These are phyloP conservation scores for Zele albiditarsus DNA, from an alignment of 2,888 invertebrate species.

Conservation along the genomic window DNA sequence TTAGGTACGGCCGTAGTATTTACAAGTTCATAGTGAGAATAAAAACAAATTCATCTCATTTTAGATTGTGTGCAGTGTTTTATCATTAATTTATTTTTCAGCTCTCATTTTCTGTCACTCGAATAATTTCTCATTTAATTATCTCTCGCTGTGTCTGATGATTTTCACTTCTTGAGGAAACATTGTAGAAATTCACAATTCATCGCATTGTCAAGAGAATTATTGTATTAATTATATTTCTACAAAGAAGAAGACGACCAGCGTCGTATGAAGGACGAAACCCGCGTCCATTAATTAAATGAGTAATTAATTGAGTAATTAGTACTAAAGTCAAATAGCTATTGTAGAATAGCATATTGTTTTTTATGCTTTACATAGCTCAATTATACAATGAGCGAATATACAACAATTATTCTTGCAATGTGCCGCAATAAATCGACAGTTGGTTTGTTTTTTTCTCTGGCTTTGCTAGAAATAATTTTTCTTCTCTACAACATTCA, in stretches of 20 bases:
- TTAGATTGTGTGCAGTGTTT: neutral
- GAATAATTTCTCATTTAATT: too few relatives aligned
- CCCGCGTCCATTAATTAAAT: constrained; percentile 54
- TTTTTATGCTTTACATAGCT: neutral
- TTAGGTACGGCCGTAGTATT: constrained; percentile 7
- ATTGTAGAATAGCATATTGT: neutral
- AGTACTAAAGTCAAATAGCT: neutral
- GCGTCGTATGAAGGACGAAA: constrained; percentile 57
- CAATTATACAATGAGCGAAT: neutral
- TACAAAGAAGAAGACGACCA: constrained; percentile 55
- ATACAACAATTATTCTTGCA: neutral
- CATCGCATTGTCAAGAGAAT: constrained; percentile 24
- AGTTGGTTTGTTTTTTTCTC: neutral
- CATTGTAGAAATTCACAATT: neutral
- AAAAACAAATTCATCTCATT: neutral
- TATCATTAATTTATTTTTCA: neutral
- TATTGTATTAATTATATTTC: neutral
- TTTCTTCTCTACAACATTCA: neutral
- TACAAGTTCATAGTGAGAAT: constrained; percentile 13
- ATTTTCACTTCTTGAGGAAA: constrained; percentile 17
- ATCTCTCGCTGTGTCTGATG: too few relatives aligned
- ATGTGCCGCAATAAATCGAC: neutral
- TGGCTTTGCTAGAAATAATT: neutral
- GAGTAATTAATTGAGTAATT: constrained; percentile 18
- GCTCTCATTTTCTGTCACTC: too few relatives aligned